Evolutionary conservation across 2,113 vertebrate species (phyloP).

Genomic region (Cyanistes caeruleus): DNA sequence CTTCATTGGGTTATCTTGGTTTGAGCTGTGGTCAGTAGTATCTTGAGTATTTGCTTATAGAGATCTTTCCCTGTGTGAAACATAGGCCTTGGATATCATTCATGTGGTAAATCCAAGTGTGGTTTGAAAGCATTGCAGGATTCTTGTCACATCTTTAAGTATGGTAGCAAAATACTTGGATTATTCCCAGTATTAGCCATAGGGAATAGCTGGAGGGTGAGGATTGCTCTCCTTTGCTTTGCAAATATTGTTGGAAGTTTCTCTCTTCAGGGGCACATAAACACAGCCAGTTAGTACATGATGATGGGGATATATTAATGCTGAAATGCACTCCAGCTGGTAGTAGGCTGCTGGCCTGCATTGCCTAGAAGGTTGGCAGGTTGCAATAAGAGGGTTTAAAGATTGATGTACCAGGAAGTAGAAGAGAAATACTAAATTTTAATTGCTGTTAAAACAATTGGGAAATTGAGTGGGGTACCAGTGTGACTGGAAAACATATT

Average conservation of each 20-base stretch:
- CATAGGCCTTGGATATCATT: not conserved
- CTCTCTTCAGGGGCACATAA: not conserved
- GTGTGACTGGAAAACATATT: not conserved
- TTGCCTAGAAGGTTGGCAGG: not conserved
- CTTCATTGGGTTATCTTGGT: not conserved
- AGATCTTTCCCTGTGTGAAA: not conserved
- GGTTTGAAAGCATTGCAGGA: not conserved
- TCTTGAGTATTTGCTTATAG: not conserved
- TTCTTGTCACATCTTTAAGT: not conserved
- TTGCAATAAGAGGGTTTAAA: not conserved
- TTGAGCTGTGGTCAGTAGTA: not conserved
- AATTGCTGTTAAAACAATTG: not conserved
- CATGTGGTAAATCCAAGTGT: not conserved
- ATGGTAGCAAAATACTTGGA: not conserved
- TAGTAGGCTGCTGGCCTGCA: not conserved
- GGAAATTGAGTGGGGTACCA: not conserved
- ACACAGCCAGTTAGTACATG: not conserved
- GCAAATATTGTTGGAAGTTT: not conserved
- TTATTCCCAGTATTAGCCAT: not conserved
- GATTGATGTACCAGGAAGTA: not conserved
- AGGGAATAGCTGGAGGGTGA: not conserved
- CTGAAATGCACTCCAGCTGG: not conserved
- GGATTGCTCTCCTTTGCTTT: not conserved
- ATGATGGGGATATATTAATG: not conserved
- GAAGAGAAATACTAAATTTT: not conserved